Base-by-base conservation (phyloP, 1,140 invertebrate genomes). In the Drosophila obscura region DNA sequence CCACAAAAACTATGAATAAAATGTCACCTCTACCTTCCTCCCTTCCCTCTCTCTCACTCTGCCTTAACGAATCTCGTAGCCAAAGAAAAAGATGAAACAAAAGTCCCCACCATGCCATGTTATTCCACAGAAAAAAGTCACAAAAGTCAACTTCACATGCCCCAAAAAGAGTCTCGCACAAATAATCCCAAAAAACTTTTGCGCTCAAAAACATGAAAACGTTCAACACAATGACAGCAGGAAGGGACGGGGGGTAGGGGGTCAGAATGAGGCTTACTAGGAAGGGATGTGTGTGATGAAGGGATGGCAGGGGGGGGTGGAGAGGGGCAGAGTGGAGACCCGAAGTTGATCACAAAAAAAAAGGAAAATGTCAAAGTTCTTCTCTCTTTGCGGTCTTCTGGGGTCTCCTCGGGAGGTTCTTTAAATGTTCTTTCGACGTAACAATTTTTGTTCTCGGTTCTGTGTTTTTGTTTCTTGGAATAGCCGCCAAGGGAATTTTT, bases 331-430 rank as follows among this genome's bases (percentile, higher is more conserved):
- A 84, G 19, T 1, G 19, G 19, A 19, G 19, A 19, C 80, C 31
- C 31, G 9, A 5, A 31, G 82, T 82, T 82, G 83, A 85, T 88
- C 84, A 80, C 76, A 88, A 35, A 31, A 88, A 80, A 88, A 80
- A 80, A 77, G 76, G 68, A 83, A 89, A 88, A 88, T 88, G 83
- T 88, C 83, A 88, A 88, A 89, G 83, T 88, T 88, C 80, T 80
- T 80, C 76, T 88, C 76, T 88, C 11, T 73, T 77, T 88, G 76
- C 79, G 80, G 80, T 89, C 83, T 88, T 73, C 76, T 83, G 35
- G 35, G 35, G 28, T 31, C 28, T 28, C 35, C 9, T 39, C 35
- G 35, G 35, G 35, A 87, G 79, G 83, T 87, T 88, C 83, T 79
- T 88, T 79, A 89, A 87, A 87, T 87, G 83, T 89, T 88, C 83